Evolutionary conservation across 2,113 vertebrate species (phyloP), one percentile per base, ranked within the genome.

Genomic region (Ptilorrhoa leucosticta): DNA sequence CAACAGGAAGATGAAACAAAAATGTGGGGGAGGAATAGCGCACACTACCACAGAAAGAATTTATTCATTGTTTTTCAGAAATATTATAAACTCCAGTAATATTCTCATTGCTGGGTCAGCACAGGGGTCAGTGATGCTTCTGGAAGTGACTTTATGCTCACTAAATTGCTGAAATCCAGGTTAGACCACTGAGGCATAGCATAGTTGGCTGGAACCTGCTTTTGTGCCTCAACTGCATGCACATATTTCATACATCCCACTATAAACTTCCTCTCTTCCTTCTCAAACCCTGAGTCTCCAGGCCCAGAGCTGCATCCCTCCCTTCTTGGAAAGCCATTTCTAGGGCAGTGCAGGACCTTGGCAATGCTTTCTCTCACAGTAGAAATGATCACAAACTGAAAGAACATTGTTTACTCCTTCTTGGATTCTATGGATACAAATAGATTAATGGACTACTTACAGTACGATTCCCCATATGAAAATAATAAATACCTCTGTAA

Each of bases 401-500:
- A 70, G 15, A 81, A 15, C 18, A 51, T 40, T 44, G 27, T 82
- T 73, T 70, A 73, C 39, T 80, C 45, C 15, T 17, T 89, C 75
- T 92, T 4, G 0, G 27, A 37, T 68, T 93, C 48, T 83, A 30
- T n/a, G 42, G 44, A 19, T 68, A 44, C 35, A 78, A 81, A 68
- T 44, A 71, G 13, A 75, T 70, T 69, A 51, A 69, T 35, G 61
- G 66, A 63, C 14, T 89, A 45, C 68, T 89, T 87, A 56, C 4
- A 2, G 15, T 31, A 79, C 0, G 2, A 80, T 82, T 90, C 72
- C 26, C 35, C 18, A 22, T 21, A 72, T 35, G 5, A 92, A n/a
- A 96, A 79, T 66, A 92, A 89, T 47, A 90, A 96, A 82, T 76
- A 82, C n/a, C 8, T 92, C 53, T 80, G 40, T 63, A 78, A 76